phyloP scores from a whole-genome alignment of 2,797 vertebrate species.

The Hybognathus amarus region DNA sequence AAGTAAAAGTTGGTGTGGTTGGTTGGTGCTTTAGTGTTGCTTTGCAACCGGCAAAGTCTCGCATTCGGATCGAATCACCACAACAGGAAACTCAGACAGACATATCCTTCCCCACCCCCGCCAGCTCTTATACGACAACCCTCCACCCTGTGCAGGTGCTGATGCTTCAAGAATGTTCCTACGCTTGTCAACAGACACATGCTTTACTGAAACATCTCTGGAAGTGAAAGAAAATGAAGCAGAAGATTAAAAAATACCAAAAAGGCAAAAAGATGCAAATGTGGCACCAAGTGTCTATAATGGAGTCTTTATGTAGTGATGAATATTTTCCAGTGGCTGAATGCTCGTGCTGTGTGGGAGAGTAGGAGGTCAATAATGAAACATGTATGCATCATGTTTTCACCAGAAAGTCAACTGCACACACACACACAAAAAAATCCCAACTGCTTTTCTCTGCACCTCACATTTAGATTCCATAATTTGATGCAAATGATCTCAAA shows the following conservation, averaged over 20 bases:
- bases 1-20: constrained; percentile 17
- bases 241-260: neutral
- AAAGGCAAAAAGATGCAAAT: neutral
- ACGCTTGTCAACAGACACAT: constrained; percentile 19
- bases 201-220: neutral
- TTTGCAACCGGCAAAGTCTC: constrained; percentile 62
- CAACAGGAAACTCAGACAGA: constrained; percentile 76
- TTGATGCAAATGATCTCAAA: constrained; percentile 1
- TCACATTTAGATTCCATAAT: neutral
- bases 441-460: neutral
- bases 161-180: constrained; percentile 45
- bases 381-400: neutral
- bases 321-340: constrained; percentile 47
- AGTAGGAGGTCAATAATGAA: neutral
- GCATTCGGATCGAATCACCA: constrained; percentile 66
- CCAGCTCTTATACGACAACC: constrained; percentile 38
- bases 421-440: neutral
- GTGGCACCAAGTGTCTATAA: neutral
- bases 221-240: neutral
- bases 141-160: constrained; percentile 55
- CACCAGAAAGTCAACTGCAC: neutral
- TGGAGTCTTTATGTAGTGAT: neutral
- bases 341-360: constrained; percentile 37
- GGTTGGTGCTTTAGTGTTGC: constrained; percentile 22
- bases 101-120: constrained; percentile 39